A percentile compares a stretch with the other conserved stretches of the same genome.
These are phyloP conservation scores for Drusus annulatus DNA, from an alignment of 1,140 invertebrate species.

Conservation along the genomic window DNA sequence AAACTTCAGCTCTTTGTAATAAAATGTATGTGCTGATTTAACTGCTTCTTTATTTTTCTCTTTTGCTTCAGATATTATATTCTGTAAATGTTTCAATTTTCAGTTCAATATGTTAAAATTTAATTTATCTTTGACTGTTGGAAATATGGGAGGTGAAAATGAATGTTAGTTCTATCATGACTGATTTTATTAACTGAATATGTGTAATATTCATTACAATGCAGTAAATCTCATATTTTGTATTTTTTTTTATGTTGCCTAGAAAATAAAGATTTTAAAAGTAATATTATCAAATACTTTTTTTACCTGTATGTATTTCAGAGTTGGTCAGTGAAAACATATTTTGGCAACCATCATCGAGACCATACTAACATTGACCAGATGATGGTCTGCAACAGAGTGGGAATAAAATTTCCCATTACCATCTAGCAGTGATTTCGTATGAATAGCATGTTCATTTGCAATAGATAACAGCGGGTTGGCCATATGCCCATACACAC, in stretches of 20 bases:
- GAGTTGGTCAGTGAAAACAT: no score
- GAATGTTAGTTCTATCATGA: slow-evolving; percentile 37
- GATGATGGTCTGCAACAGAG: no score
- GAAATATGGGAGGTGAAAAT: slow-evolving; percentile 25
- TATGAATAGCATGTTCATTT: no score
- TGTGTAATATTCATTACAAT: slow-evolving; percentile 33
- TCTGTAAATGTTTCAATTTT: background rate
- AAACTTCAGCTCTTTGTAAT: slow-evolving; percentile 1
- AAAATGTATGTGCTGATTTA: slow-evolving; percentile 15
- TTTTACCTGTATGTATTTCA: no score
- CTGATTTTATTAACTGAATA: slow-evolving; percentile 47
- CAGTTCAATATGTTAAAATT: slow-evolving; percentile 2
- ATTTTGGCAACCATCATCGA: no score
- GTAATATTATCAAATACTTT: background rate
- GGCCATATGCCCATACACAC: no score
- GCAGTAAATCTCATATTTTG: slow-evolving; percentile 43
- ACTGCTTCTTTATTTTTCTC: slow-evolving; percentile 8
- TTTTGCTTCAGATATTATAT: background rate
- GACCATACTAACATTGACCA: no score
- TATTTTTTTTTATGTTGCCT: slow-evolving; percentile 58
- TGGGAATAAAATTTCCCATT: no score
- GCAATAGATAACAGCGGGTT: no score
- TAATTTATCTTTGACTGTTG: slow-evolving; percentile 26
- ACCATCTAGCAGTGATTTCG: no score
- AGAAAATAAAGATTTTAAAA: slow-evolving; percentile 54